These are phyloP conservation scores for Heliothis virescens DNA, from an alignment of 1,140 invertebrate species.

Conservation along the genomic window DNA sequence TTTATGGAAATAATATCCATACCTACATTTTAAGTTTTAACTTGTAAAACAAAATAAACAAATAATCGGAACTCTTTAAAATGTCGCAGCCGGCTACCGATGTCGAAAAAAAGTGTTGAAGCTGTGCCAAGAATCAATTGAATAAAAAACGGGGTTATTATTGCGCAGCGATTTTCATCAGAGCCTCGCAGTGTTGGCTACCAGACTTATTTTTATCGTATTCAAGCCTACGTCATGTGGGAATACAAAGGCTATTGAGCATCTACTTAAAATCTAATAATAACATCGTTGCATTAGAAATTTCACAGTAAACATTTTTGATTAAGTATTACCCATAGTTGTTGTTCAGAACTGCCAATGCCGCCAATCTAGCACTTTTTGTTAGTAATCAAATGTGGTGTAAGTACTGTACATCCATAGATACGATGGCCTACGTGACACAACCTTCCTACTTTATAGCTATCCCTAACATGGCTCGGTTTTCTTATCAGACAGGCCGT, in stretches of 20 bases:
- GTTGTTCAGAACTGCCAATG: too few relatives aligned
- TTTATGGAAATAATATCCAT: background rate
- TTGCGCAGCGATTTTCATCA: slow-evolving; percentile 72
- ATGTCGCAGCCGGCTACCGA: slow-evolving; percentile 30
- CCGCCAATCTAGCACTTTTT: too few relatives aligned
- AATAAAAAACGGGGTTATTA: slow-evolving; percentile 71
- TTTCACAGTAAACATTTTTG: too few relatives aligned
- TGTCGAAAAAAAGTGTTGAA: slow-evolving; percentile 69
- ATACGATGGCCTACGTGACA: too few relatives aligned
- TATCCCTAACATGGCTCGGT: too few relatives aligned
- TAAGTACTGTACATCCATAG: too few relatives aligned
- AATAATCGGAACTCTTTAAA: slow-evolving; percentile 37
- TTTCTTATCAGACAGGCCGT: too few relatives aligned
- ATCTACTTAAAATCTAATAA: slow-evolving; percentile 2
- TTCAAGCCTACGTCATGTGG: slow-evolving; percentile 15
- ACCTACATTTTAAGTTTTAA: background rate
- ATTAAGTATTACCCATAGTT: too few relatives aligned
- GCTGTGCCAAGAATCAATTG: slow-evolving; percentile 76
- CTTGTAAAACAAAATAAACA: background rate
- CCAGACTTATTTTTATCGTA: slow-evolving; percentile 69
- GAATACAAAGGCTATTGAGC: slow-evolving; percentile 35
- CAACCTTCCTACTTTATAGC: too few relatives aligned
- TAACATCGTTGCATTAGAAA: slow-evolving; percentile 6
- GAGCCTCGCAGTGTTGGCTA: slow-evolving; percentile 53
- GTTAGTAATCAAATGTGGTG: too few relatives aligned